phyloP scores from a whole-genome alignment of 2,113 vertebrate genomes.

The Chelonoidis abingdonii region DNA sequence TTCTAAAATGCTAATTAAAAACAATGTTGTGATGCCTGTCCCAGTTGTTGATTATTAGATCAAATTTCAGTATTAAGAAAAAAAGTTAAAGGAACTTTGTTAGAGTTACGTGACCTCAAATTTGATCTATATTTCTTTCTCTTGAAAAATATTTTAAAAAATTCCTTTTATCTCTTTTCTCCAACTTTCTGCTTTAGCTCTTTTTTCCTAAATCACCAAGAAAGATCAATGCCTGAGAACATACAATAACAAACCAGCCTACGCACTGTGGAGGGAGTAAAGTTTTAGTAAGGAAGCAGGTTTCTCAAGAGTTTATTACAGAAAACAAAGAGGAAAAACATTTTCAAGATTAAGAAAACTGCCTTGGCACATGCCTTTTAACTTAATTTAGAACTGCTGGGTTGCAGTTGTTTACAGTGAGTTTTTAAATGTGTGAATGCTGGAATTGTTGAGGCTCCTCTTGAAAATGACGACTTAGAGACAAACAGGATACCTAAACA shows the following conservation, averaged over 20 bases:
- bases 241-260: slow-evolving; percentile 10
- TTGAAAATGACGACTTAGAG: slow-evolving; percentile 46
- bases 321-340: slow-evolving; percentile 43
- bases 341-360: slow-evolving; percentile 41
- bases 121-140: neutral
- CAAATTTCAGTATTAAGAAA: neutral
- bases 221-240: slow-evolving; percentile 3
- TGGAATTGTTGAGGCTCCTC: slow-evolving; percentile 33
- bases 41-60: neutral
- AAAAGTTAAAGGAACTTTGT: neutral
- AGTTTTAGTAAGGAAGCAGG: slow-evolving; percentile 38
- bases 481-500: slow-evolving; percentile 31
- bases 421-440: slow-evolving; percentile 55
- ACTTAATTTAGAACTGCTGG: slow-evolving; percentile 44
- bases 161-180: neutral
- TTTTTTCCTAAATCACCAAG: neutral
- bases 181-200: neutral
- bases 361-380: neutral
- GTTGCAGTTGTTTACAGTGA: slow-evolving; percentile 44
- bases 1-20: slow-evolving; percentile 35
- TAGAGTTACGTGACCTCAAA: neutral
- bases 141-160: neutral
- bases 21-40: neutral
- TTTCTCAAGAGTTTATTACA: slow-evolving; percentile 55
- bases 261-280: slow-evolving; percentile 31